Evolutionary conservation across 2,797 vertebrate species (phyloP), one percentile per base, ranked within the genome.

Genomic region (Danio kyathit): DNA sequence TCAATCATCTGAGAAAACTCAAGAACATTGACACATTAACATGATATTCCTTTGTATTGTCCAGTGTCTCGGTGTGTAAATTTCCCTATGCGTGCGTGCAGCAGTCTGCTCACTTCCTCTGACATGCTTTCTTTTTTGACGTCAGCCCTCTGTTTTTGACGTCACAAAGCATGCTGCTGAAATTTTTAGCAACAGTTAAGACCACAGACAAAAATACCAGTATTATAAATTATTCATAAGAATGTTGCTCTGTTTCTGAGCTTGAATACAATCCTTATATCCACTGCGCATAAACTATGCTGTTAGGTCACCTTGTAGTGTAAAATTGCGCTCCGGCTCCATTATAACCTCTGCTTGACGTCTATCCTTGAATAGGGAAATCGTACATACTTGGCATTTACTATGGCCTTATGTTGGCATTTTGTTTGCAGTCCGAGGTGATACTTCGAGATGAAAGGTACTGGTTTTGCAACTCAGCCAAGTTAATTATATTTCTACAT

Each of bases 221-320:
- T 13, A 51, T 49, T 54, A 67, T 88, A 59, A 79, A 82, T 85
- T 83, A 86, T 88, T 83, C 63, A 86, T 73, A 69, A 41, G 13
- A 48, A 29, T 16, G 54, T 80, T 73, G 46, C 14, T 11, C 60
- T 78, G 60, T 80, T 82, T 72, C 63, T 21, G 65, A 74, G 49
- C 43, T 21, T 69, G 40, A 76, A 80, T 67, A 44, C 17, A 69
- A 79, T 64, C 19, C 14, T 59, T 56, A n/a, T 61, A 72, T 80
- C 57, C 52, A 74, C 74, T 56, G 65, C 72, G 65, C 29, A 78
- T 63, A 51, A 76, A 52, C 63, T 41, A 40, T 77, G 52, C 49
- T 75, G 60, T 64, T 63, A 51, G 11, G 82, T 83, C 79, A 76
- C 75, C 57, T 76, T 74, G 72, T 76, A 64, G 38, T 40, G 61